Base-by-base conservation (phyloP, 2,888 invertebrate species). In the Drosophila barbarae region DNA sequence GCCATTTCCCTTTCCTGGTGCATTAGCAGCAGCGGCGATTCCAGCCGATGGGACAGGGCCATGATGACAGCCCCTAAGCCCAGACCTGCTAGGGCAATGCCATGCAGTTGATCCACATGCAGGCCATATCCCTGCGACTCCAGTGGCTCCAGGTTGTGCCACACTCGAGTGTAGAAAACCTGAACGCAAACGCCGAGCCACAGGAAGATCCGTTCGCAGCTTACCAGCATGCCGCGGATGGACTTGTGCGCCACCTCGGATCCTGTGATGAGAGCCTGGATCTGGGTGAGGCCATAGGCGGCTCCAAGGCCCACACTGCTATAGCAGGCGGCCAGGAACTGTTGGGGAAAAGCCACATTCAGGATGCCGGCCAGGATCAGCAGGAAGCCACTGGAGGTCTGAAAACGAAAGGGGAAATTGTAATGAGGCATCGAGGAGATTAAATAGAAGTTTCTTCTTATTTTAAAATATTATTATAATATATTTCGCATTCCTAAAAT, bases 131-230 rank as follows among this genome's bases (percentile, higher is more conserved):
- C 84, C 0, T 76, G 54, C 9, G 64, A n/a, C 21, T 79, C 84
- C 38, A 65, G 38, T 0, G 86, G 78, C 36, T 80, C 77, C 60
- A 78, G 47, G 3, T 72, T 44, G 56, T 78, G 82, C 88, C 88
- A 87, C 9, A 79, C 57, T 10, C 86, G 79, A 21, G 87, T 87
- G 32, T 78, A 84, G 56, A 82, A 73, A 28, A 88, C 72, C 56
- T 88, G 89, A 7, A 87, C 47, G 9, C 79, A 80, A 5, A 89
- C 86, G 36, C 88, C 89, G 35, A 86, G 70, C 89, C 88, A 89
- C 4, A 87, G 60, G 46, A 86, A 88, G 44, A 84, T 65, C 26
- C 89, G 82, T 54, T 88, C 89, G 9, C 84, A 82, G 59, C 87
- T 78, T 32, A 88, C 70, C 34, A 88, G 65, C 58, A 87, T 76